These are phyloP conservation scores for Nemotelus pantherinus DNA, from an alignment of 2,888 invertebrate genomes.

Conservation along the genomic window DNA sequence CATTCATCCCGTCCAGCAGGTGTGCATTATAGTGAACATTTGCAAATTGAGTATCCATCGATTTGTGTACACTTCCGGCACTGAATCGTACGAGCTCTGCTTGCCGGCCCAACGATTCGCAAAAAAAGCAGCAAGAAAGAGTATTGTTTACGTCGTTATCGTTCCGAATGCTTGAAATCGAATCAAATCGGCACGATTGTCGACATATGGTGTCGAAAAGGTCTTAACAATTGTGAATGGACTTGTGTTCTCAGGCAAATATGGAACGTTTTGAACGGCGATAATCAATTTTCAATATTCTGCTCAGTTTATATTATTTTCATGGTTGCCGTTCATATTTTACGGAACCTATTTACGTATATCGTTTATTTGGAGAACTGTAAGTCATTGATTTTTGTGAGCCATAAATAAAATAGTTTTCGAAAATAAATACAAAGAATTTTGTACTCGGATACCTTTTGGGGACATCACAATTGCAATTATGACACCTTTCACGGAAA, in stretches of 20 bases:
- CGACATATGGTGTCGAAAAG: constrained; percentile 31
- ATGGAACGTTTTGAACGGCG: constrained; percentile 13
- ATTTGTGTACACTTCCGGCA: constrained; percentile 36
- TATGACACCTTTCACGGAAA: too few species aligned
- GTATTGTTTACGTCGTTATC: constrained; percentile 35
- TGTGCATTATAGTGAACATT: constrained; percentile 36
- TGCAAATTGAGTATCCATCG: constrained; percentile 43
- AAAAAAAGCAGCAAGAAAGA: constrained; percentile 3
- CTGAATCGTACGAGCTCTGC: constrained; percentile 11
- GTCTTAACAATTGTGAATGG: not conserved
- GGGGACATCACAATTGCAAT: too few species aligned
- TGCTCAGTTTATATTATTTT: not conserved
- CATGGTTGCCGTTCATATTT: too few species aligned
- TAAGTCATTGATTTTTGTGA: too few species aligned
- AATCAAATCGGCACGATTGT: constrained; percentile 1
- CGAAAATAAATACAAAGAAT: too few species aligned
- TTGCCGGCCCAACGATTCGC: constrained; percentile 8
- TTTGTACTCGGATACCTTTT: too few species aligned
- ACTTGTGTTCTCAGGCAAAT: constrained; percentile 16
- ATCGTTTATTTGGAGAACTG: too few species aligned
- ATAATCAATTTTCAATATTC: not conserved
- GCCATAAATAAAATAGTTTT: too few species aligned
- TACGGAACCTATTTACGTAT: too few species aligned
- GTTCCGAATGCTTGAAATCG: not conserved
- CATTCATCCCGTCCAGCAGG: constrained; percentile 13